Evolutionary conservation across 2,113 vertebrate species (phyloP).

Genomic region (Willisornis vidua): DNA sequence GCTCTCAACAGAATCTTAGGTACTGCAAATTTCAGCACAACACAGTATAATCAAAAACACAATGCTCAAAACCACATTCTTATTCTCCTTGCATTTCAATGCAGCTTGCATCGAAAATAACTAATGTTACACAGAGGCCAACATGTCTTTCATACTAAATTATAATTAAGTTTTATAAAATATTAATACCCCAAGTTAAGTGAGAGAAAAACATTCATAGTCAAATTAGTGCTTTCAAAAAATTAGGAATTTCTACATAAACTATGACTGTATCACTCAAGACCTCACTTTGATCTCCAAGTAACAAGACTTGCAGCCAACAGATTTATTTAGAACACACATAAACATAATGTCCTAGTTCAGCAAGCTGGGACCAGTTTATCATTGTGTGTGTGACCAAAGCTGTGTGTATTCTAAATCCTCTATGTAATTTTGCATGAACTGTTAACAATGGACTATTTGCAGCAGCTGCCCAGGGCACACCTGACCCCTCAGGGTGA

Average conservation of each 20-base stretch:
- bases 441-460: too few relatives aligned
- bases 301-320: neutral
- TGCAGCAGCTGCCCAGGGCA: too few relatives aligned
- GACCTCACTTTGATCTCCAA: neutral
- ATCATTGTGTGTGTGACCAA: too few relatives aligned
- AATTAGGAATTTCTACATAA: neutral
- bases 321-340: neutral
- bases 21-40: neutral
- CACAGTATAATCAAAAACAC: neutral
- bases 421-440: too few relatives aligned
- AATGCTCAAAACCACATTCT: neutral
- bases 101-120: neutral
- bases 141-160: neutral
- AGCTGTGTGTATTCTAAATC: too few relatives aligned
- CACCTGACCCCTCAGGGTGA: too few relatives aligned
- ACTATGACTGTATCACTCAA: neutral
- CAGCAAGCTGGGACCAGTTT: too few relatives aligned
- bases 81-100: neutral
- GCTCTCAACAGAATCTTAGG: neutral
- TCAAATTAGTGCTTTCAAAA: neutral
- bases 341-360: neutral
- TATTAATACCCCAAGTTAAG: neutral
- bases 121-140: neutral
- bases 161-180: slow-evolving; percentile 4
- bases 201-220: neutral